Base-by-base conservation (phyloP, 2,113 vertebrate species). In the Numenius arquata region DNA sequence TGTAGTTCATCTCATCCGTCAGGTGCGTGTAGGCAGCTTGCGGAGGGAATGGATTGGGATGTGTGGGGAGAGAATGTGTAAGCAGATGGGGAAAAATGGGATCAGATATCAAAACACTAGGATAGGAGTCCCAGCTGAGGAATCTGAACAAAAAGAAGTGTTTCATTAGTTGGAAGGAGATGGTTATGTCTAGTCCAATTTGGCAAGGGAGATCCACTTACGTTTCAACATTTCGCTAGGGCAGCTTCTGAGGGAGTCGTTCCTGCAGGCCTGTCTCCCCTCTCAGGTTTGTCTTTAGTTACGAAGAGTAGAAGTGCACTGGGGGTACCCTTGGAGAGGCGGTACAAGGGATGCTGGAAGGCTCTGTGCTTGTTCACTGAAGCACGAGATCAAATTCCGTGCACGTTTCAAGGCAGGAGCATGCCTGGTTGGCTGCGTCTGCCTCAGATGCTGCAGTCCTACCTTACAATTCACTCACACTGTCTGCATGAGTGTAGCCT, bases 141-240 rank as follows among this genome's bases (percentile, higher is more conserved):
- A 89, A 95, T 76, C 5, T 15, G 55, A 90, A 71, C 47, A 86
- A 71, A 92, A 95, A 58, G 8, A 93, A 7, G 8, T 22, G 53
- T 94, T 93, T 92, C 72, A 77, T 94, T 93, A 95, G 58, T 70
- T 95, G 79, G 92, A 86, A 83, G 47, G 72, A 86, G 75, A 47
- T 53, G 75, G 30, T 55, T 90, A 34, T 81, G n/a, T 80, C 90
- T 86, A 38, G 63, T 90, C 67, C 59, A 88, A 12, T 80, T 93
- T 95, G 89, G 72, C 72, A 84, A 81, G 29, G 91, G 71, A 74
- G 47, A 90, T 74, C 38, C 21, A 38, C 30, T 88, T 62, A 32
- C 56, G 81, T 95, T 81, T 95, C 76, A 87, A 23, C 17, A 71
- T 90, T 95, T 87, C 4, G 6, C 59, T 77, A 77, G 53, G 72